phyloP scores from a whole-genome alignment of 2,888 invertebrate genomes.

The Agrochola circellaris region DNA sequence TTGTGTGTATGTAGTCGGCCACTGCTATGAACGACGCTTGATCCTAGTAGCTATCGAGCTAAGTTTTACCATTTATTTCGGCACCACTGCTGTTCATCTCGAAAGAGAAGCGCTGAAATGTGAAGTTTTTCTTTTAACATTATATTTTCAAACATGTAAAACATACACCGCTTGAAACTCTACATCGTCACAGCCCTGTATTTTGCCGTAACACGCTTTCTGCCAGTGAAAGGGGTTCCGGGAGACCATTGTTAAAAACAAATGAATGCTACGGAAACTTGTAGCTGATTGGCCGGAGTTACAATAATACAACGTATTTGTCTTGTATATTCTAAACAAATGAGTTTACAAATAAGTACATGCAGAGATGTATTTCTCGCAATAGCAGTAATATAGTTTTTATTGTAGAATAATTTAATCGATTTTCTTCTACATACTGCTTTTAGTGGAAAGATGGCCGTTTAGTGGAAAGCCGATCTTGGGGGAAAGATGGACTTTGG shows the following conservation, averaged over 20 bases:
- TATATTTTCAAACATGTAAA: neutral
- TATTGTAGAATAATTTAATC: neutral
- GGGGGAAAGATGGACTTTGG: neutral
- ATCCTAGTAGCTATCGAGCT: neutral
- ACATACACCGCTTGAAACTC: neutral
- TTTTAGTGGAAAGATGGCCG: neutral
- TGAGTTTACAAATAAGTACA: neutral
- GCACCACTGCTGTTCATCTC: neutral
- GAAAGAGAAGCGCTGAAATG: neutral
- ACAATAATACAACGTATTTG: conserved; percentile 27
- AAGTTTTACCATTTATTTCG: neutral
- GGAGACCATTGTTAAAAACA: conserved; percentile 54
- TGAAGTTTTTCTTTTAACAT: neutral
- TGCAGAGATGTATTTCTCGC: neutral
- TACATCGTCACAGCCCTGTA: neutral
- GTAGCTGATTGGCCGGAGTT: conserved; percentile 35
- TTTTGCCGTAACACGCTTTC: conserved; percentile 4
- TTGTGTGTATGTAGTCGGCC: too few relatives aligned
- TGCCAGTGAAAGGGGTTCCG: conserved; percentile 16
- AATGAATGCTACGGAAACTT: conserved; percentile 59
- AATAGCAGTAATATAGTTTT: neutral
- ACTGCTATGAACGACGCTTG: neutral
- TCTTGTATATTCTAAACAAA: conserved; percentile 3
- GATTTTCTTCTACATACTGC: neutral
- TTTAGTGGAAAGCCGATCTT: too few relatives aligned